Evolutionary conservation across 2,888 invertebrate species (phyloP), one percentile per base, ranked within the genome.

Genomic region (Peribatodes rhomboidaria): DNA sequence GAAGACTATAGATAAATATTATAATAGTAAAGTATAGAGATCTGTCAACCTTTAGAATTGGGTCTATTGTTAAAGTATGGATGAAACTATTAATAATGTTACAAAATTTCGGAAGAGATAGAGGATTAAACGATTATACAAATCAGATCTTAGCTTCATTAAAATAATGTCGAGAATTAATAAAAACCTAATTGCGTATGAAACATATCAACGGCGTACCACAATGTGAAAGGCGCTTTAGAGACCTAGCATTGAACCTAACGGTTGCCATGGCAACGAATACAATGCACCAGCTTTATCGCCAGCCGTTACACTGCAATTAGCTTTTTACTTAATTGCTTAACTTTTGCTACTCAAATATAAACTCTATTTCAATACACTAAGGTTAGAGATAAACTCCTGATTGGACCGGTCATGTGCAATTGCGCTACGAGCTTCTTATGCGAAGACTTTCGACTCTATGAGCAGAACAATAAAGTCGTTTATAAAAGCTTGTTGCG

Each of bases 211-310:
- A 10, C 18, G 2, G 8, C 6, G 10, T 18, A 8, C 11, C 18
- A 9, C 42, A 3, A 18, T 16, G 11, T 11, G 11, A 10, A 22
- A 46, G 18, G 10, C 1, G 33, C 31, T 2, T 31, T 11, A 49
- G 27, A 42, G 49, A 16, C 49, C 31, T 62, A 56, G 35, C 46
- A 54, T 59, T 54, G 50, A 50, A 60, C 55, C 50, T 52, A 39
- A 56, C 64, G 39, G 80, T 82, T 74, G 66, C 80, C 78, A 84
- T 82, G 62, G 81, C 74, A 80, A 84, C 84, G 74, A 62, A 70
- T 75, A 81, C 80, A 84, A 82, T 81, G 75, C 81, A 73, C 79
- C 74, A 64, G 80, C 75, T 83, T 84, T 83, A 86, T 77, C 72
- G 77, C 76, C 70, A 73, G 72, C 75, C 79, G 79, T 82, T 82